phyloP scores from a whole-genome alignment of 2,113 vertebrate genomes.

The Oncorhynchus kisutch region DNA sequence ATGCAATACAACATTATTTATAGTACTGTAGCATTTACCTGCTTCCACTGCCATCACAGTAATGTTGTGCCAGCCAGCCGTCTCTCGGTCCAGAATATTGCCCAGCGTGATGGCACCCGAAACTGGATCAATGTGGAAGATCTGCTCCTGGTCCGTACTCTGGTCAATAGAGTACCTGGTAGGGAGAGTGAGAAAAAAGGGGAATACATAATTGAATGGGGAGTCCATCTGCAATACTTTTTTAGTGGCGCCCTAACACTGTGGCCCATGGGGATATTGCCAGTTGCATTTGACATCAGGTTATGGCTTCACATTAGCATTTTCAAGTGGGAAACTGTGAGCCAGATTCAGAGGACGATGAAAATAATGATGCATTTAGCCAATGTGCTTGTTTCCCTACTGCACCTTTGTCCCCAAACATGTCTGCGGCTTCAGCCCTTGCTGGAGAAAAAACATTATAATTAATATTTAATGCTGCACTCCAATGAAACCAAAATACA shows the following conservation, averaged over 20 bases:
- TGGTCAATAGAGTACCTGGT: conserved; percentile 90
- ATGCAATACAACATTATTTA: no score
- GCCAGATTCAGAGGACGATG: neutral
- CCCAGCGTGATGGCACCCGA: conserved; percentile 88
- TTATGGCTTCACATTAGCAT: neutral
- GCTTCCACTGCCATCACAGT: conserved; percentile 91
- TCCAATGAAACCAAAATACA: conserved; percentile 47
- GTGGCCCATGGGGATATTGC: neutral
- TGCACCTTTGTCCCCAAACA: conserved; percentile 1
- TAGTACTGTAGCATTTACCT: conserved; percentile 67
- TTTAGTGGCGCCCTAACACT: neutral
- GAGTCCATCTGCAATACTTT: neutral
- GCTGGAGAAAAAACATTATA: conserved; percentile 22
- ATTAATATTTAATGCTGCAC: conserved; percentile 51
- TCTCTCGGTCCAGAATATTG: conserved; percentile 91
- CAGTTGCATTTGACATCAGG: neutral
- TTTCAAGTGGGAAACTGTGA: neutral
- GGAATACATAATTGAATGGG: neutral
- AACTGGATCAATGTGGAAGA: conserved; percentile 90
- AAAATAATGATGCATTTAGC: conserved; percentile 30
- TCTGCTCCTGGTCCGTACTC: conserved; percentile 84
- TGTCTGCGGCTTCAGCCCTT: neutral
- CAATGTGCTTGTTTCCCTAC: conserved; percentile 17
- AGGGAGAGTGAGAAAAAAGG: neutral
- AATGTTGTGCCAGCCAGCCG: conserved; percentile 97